Evolutionary conservation across 1,140 invertebrate genomes (phyloP), one percentile per base, ranked within the genome.

Genomic region (Caenorhabditis tropicalis): DNA sequence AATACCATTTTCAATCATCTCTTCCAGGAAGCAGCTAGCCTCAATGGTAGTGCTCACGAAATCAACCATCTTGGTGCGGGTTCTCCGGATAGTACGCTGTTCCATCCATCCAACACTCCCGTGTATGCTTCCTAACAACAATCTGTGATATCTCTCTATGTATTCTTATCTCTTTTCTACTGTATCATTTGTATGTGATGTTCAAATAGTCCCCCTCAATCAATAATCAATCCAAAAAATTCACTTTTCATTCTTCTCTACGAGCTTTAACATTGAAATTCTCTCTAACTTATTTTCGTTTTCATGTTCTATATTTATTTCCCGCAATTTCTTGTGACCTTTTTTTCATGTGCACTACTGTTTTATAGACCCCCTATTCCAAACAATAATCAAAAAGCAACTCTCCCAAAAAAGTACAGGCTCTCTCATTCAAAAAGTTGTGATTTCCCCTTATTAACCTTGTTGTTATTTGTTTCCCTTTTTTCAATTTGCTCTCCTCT

Each of bases 1-100:
- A 43, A 43, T 6, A 43, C 39, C 12, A 43, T 43, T 43, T 12
- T 6, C 39, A 43, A 43, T 43, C 12, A 43, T 24, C 53, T 46
- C 2, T 46, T 74, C 16, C 65, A 74, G 65, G 65, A 74, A 43
- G 9, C 9, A 43, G 9, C 9, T 5, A 74, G 65, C 21, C 65
- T 74, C 0, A 43, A 12, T 46, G 65, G 65, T 29, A 74, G 65
- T 46, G 33, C 65, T 74, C 65, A 74, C 15, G 27, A 74, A n/a
- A 29, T 74, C 33, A 74, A 74, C 65, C 65, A 74, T 46, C 36
- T 74, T 74, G 65, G 43, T 74, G 65, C 65, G 65, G 65, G 65
- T 74, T 74, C 65, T 43, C 65, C 65, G 19, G 65, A 74, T 46
- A 65, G 58, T 36, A 74, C 65, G 6, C 5, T 74, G 65, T 74